Base-by-base conservation (phyloP, 2,113 vertebrate species). In the Myiagra hebetior region DNA sequence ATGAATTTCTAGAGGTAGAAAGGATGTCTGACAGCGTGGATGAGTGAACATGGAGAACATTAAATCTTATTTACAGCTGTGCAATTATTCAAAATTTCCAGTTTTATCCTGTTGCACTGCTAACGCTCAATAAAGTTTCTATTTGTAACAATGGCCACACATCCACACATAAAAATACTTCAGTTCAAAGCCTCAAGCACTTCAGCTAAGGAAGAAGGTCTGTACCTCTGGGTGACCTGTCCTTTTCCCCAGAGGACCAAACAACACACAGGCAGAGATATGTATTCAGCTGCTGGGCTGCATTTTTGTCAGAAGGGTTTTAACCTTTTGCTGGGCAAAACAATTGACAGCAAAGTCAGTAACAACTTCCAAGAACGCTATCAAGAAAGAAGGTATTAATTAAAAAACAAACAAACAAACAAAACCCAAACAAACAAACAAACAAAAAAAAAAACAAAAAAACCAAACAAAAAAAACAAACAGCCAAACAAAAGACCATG, bases 401-500 rank as follows among this genome's bases (percentile, higher is more conserved):
- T 46, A 5, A 31, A 41, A 35, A 37, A 41, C n/a, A n/a, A n/a
- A n/a, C n/a, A n/a, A n/a, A n/a, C n/a, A n/a, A 44, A 44, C 10
- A 20, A 33, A 15, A 11, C n/a, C n/a, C 10, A 15, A 17, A 1
- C 4, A 37, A 55, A 2, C 2, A 26, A 14, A 5, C 33, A 72
- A 37, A 2, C 16, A 64, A 49, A 11, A 56, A 50, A 8, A n/a
- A n/a, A n/a, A n/a, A n/a, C n/a, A n/a, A 28, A 24, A 13, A 13
- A 10, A 20, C 7, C 42, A 44, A 44, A 44, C 10, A 20, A 33
- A 15, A 11, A 21, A 15, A 17, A 1, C 4, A 37, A 55, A 2
- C 2, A 26, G 17, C 6, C 33, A 72, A 37, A 2, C 16, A 64
- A 49, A 11, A 56, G 50, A 8, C 0, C 6, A 0, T 35, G 8